Evolutionary conservation across 1,140 invertebrate species (phyloP), one percentile per base, ranked within the genome.

Genomic region (Macrobrachium rosenbergii): DNA sequence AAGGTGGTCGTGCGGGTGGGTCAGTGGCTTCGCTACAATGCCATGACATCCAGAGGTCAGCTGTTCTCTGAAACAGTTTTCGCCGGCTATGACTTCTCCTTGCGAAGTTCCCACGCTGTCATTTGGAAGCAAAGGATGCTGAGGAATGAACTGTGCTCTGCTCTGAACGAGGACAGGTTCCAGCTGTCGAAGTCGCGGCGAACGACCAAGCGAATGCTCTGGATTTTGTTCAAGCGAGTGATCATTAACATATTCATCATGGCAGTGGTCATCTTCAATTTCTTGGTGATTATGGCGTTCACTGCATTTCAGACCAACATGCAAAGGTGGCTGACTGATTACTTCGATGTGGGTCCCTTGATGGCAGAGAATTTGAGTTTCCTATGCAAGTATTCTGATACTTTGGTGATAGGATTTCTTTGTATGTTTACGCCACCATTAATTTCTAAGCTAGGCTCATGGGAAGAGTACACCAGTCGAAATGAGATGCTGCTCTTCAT

Each of bases 11-110:
- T 14, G 58, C 45, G 85, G 19, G 69, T 82, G 7, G 85, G 85
- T 14, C 78, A 81, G 43, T 87, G 85, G 85, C 78, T 87, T 16
- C 52, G 85, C n/a, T 87, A 81, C 59, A 87, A 76, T 59, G 19
- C 85, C 63, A n/a, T 59, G 58, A 37, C 81, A 52, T 63, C 28
- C 64, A 79, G 85, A 19, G 78, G 69, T 16, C 85, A 75, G n/a
- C 7, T 43, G 14, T 82, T 87, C 19, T 87, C 85, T 10, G 81
- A 75, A 77, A 81, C 75, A 19, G 69, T 87, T 12, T 82, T 87
- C 67, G 21, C 28, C 0, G 37, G 69, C 23, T 82, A 72, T 67
- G 79, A 87, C 59, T 87, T 81, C 67, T 75, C 64, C n/a, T 60
- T 87, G 19, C 73, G 21, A 12, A 23, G 45, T 19, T 23, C 62